These are phyloP conservation scores for Brienomyrus brachyistius DNA, from an alignment of 2,113 vertebrate species.

Conservation along the genomic window DNA sequence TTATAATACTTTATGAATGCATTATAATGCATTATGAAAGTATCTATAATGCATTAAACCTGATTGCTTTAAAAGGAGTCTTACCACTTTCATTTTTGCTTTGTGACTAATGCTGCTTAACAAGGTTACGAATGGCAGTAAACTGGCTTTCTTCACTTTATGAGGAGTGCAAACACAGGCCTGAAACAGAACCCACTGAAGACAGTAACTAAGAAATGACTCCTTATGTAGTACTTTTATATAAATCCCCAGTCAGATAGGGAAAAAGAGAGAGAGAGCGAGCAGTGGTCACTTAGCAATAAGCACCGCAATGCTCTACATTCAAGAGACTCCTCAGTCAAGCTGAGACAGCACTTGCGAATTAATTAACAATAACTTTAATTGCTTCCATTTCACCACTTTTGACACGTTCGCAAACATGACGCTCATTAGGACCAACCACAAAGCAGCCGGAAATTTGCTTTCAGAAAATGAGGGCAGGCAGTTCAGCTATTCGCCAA, in stretches of 20 bases:
- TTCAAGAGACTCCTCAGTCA: neutral
- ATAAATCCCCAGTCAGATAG: neutral
- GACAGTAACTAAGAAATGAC: neutral
- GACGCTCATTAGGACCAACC: neutral
- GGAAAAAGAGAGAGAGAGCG: neutral
- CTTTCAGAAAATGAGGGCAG: neutral
- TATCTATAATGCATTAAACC: too few relatives aligned
- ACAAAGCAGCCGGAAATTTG: neutral
- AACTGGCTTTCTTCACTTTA: neutral
- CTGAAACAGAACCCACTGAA: neutral
- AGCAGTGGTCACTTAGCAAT: neutral
- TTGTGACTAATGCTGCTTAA: neutral
- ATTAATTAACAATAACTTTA: neutral
- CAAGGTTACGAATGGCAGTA: neutral
- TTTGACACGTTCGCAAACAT: neutral
- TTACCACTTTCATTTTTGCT: neutral
- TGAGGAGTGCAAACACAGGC: neutral
- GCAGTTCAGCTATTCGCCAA: neutral
- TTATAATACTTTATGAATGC: too few relatives aligned
- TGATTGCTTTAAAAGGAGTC: too few relatives aligned
- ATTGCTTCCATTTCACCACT: neutral
- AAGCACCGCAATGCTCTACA: neutral
- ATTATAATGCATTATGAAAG: too few relatives aligned
- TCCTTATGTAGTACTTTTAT: neutral
- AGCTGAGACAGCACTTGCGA: neutral